Evolutionary conservation across 2,113 vertebrate species (phyloP), one percentile per base, ranked within the genome.

Genomic region (Spea bombifrons): DNA sequence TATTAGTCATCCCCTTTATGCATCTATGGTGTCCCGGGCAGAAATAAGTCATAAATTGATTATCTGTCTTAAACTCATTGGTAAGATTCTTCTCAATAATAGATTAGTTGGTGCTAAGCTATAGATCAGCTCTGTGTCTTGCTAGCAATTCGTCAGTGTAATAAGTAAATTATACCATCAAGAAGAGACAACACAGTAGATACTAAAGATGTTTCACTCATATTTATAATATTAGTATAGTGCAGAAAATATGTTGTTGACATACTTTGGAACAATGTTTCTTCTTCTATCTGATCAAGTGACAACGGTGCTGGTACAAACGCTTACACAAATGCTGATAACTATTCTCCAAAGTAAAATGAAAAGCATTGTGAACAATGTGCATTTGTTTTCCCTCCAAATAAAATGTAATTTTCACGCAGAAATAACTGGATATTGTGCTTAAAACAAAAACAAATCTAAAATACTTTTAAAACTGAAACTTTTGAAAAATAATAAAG

Each of bases 391-490:
- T 76, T n/a, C 44, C 47, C n/a, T 16, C 66, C 59, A 4, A 46
- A 47, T 69, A 61, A 61, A 57, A 57, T 61, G 6, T 69, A 5
- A 64, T 7, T 30, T 64, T 43, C 46, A 59, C 15, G 61, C 66
- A 48, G 52, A 55, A 69, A 69, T 30, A 30, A 57, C 30, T 76
- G 45, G 69, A 76, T 69, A 76, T 64, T 4, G 5, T 13, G 53
- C 50, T 76, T 76, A 47, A 76, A 64, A 64, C 1, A 64, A 61
- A 64, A 7, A 9, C 66, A 77, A 57, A 55, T 44, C 46, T n/a
- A 75, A 75, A 75, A 65, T 65, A 55, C 16, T 66, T 13, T 59
- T 50, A 76, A 69, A 57, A 59, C 15, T 76, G 65, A 76, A 68
- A 76, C 66, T 66, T 67, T 47, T 55, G 9, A 75, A 66, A 65